Base-by-base conservation (phyloP, 2,888 invertebrate species). In the Nymphalis urticae region DNA sequence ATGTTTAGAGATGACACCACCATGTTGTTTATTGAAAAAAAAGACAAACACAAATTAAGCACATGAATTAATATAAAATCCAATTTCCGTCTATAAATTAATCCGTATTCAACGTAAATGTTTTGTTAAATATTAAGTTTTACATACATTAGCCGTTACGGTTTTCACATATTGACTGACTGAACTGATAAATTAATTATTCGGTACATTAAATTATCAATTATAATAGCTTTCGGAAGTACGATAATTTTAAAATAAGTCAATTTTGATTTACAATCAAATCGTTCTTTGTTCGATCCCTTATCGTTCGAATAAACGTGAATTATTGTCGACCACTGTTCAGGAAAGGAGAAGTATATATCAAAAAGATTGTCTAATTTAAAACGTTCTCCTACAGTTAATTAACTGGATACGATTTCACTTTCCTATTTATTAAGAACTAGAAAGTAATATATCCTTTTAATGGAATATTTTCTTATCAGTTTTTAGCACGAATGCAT, bases 281-380 rank as follows among this genome's bases (percentile, higher is more conserved):
- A 74, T 73, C 80, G 82, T 83, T 85, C 88, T 87, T 89, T 88
- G 87, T 88, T 84, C 87, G 78, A 75, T 77, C 80, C 80, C 86
- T 90, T 90, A 90, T 90, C 90, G 85, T 81, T 81, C 86, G 89
- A 90, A 90, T 90, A 89, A 91, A 87, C 75, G 84, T 90, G 89
- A 91, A 80, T 88, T 90, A 91, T 89, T 80, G 84, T 77, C 81
- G 78, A 81, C 83, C 85, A 82, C 83, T 85, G 87, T 79, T 85
- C 85, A 80, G 81, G 80, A 85, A 85, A 79, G 80, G 79, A 78
- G 75, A 75, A 77, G 80, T 81, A 85, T 90, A 88, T 89, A 83
- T 89, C 87, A 90, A 81, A 87, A 82, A 88, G 87, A 89, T 88
- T 87, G 86, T 88, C 89, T 89, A 86, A 90, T 89, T 89, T 89